A percentile compares a stretch with the other conserved stretches of the same genome.
Evolutionary conservation across 1,140 invertebrate species (phyloP).

Genomic region (Alviniconcha marisindica): DNA sequence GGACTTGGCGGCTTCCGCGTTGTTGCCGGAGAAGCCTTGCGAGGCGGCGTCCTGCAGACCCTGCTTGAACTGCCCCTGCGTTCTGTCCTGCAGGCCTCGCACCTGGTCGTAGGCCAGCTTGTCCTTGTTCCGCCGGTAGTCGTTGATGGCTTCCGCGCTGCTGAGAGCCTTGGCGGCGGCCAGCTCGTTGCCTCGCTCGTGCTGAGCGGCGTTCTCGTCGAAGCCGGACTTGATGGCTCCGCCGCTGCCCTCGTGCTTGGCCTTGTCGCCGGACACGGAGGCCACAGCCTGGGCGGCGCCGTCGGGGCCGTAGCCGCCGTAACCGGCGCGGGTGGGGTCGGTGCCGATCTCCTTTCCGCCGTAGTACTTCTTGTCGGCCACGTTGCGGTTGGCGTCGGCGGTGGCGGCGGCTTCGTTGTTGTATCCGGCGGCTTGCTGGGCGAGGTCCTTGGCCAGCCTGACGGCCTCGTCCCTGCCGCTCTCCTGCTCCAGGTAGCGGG

Average conservation of each 20-base stretch:
- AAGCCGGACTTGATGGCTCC: constrained; percentile 37
- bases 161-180: constrained; percentile 23
- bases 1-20: constrained; percentile 41
- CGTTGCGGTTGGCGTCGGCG: constrained; percentile 29
- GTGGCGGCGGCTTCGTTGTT: constrained; percentile 37
- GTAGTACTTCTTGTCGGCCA: constrained; percentile 46
- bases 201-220: constrained; percentile 40
- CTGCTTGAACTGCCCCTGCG: constrained; percentile 39
- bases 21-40: constrained; percentile 42
- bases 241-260: constrained; percentile 36
- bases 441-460: constrained; percentile 43
- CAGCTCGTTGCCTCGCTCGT: constrained; percentile 37
- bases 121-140: constrained; percentile 42
- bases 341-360: constrained; percentile 28
- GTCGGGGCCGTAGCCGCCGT: neutral
- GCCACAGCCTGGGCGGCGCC: neutral
- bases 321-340: neutral
- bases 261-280: constrained; percentile 15
- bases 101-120: constrained; percentile 40
- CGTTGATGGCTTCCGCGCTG: constrained; percentile 36
- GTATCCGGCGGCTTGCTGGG: constrained; percentile 40
- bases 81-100: constrained; percentile 42
- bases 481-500: constrained; percentile 35
- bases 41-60: constrained; percentile 37
- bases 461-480: constrained; percentile 40